Evolutionary conservation across 2,888 invertebrate genomes (phyloP), one percentile per base, ranked within the genome.

Genomic region (Spatulosminthurus flaviceps): DNA sequence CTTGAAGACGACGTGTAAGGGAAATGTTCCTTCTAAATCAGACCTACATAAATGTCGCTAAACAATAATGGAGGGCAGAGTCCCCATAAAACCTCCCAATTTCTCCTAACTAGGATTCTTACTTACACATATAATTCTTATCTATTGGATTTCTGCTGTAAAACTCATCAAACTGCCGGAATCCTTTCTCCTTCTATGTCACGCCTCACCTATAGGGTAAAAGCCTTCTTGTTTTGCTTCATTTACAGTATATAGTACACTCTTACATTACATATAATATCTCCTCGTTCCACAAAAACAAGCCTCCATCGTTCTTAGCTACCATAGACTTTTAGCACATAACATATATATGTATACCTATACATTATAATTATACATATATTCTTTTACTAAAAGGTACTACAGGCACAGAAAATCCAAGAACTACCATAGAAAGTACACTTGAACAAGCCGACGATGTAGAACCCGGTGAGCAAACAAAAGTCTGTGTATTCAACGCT

Each of bases 121-220:
- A 13, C 13, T 1, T 5, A 11, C 22, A 22, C 7, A 28, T 13
- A 26, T 13, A 67, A 19, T 29, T 24, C 67, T 26, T 70, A 41
- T 29, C 70, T 41, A 70, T 70, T 70, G 4, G 70, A 21, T n/a
- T 29, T 70, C 70, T 66, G n/a, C n/a, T n/a, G 66, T 76, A 41
- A 34, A 76, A 76, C 41, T 24, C 75, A 76, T 76, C 66, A 76
- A 76, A 67, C 64, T 76, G 75, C 66, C 66, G 67, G 64, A 76
- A 76, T 76, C 75, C 41, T 67, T 66, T 76, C 75, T 75, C 0
- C 42, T 75, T 21, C 66, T 29, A 29, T 75, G 75, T 75, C 75
- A 75, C 66, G 75, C 75, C 42, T 75, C 75, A 75, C 64, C 66
- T 66, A 61, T 61, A 21, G 16, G 5, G 1, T 43, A 61, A 60